Percentiles rank a stretch among this genome's conserved stretches.
phyloP scores from a whole-genome alignment of 2,888 invertebrate species.

The Synanthedon myopaeformis region DNA sequence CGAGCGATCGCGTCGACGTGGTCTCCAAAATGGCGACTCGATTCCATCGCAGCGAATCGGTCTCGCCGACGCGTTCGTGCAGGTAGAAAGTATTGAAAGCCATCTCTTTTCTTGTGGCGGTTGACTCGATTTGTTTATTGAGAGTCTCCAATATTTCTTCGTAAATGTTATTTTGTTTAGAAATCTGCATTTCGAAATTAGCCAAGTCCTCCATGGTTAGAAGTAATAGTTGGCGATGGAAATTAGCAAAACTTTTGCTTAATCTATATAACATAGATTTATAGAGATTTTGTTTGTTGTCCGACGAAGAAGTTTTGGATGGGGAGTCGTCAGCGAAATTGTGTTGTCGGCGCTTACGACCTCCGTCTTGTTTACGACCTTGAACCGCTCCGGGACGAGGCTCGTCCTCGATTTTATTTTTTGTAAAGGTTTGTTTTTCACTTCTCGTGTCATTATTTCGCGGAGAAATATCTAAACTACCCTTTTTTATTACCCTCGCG shows the following conservation, averaged over 20 bases:
- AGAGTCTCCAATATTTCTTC: conserved; percentile 5
- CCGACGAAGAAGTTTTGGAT: not conserved
- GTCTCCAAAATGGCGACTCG: conserved; percentile 19
- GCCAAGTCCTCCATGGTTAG: conserved; percentile 1
- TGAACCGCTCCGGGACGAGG: conserved; percentile 9
- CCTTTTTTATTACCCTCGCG: conserved; percentile 15
- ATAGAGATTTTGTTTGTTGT: not conserved
- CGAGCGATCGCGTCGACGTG: conserved; percentile 16
- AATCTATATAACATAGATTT: not conserved
- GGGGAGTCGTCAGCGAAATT: not conserved
- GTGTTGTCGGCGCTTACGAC: conserved; percentile 5
- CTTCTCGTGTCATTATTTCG: conserved; percentile 5
- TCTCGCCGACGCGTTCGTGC: conserved; percentile 2
- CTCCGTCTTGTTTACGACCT: conserved; percentile 6
- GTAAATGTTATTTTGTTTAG: conserved; percentile 2
- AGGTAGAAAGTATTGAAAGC: conserved; percentile 2
- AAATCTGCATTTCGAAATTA: not conserved
- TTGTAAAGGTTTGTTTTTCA: conserved; percentile 4
- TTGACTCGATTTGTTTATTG: conserved; percentile 2
- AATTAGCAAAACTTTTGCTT: not conserved
- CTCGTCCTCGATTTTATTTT: conserved; percentile 3
- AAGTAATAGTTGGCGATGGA: conserved; percentile 1
- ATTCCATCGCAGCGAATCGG: conserved; percentile 14
- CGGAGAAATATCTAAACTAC: conserved; percentile 6
- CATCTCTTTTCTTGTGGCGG: conserved; percentile 3